Conservation (phyloP, 2,888 invertebrate genomes). For the Athrips mouffetella region DNA sequence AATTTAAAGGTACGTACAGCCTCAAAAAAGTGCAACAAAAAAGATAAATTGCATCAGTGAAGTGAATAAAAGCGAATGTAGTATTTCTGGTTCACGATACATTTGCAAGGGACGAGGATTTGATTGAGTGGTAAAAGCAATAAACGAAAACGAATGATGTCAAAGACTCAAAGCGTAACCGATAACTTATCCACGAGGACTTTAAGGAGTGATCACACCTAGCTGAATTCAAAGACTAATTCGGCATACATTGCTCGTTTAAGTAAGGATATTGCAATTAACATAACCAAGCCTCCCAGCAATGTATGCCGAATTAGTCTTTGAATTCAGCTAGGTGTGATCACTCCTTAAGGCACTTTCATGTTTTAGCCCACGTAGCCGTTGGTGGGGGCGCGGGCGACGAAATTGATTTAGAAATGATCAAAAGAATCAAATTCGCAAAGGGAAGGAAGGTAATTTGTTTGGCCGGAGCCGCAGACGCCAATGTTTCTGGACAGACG, state of each 20-base stretch:
- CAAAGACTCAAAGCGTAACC: constrained; percentile 12
- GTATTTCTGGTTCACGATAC: background rate
- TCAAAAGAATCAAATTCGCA: constrained; percentile 64
- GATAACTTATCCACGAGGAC: constrained; percentile 9
- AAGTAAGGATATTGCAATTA: no score
- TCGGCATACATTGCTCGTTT: no score
- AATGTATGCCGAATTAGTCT: no score
- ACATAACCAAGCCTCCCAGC: no score
- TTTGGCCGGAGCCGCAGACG: constrained; percentile 48
- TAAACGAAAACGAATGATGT: constrained; percentile 11
- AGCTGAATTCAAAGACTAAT: no score
- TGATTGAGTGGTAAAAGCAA: constrained; percentile 10
- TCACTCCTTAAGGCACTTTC: constrained; percentile 10
- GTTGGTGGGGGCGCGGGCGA: constrained; percentile 32
- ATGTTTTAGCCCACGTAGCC: constrained; percentile 20
- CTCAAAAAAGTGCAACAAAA: no score
- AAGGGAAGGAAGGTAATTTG: constrained; percentile 60
- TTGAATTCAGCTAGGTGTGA: no score
- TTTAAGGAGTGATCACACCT: no score
- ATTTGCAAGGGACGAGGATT: background rate
- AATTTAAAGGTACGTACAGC: background rate
- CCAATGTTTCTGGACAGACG: constrained; percentile 26
- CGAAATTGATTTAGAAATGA: constrained; percentile 61
- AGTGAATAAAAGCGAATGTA: background rate
- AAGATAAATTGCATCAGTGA: background rate